Conservation (phyloP, 2,797 vertebrate species). For the Phoxinus dragarum region DNA sequence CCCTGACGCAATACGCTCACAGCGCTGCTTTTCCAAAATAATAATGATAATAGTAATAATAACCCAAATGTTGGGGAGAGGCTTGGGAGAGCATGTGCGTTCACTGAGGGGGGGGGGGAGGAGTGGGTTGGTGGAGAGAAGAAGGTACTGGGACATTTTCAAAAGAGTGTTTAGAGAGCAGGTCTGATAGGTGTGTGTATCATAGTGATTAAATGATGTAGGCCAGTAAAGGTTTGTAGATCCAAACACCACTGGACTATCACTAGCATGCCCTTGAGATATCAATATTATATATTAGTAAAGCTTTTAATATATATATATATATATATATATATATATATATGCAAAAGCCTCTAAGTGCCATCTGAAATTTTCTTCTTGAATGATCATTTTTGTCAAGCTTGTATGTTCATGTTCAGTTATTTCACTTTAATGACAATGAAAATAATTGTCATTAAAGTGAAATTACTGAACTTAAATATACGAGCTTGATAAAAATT, state of each 20-base stretch:
- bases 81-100: constrained; percentile 81
- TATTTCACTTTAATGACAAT: too few species aligned
- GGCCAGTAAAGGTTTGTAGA: not conserved
- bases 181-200: constrained; percentile 1
- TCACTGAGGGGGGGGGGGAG: constrained; percentile 69
- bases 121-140: constrained; percentile 18
- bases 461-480: too few species aligned
- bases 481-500: too few species aligned
- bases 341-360: too few species aligned
- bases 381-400: too few species aligned
- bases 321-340: too few species aligned
- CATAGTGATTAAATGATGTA: not conserved
- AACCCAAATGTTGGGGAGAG: constrained; percentile 74
- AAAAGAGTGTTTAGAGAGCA: constrained; percentile 31
- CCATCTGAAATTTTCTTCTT: too few species aligned
- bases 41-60: constrained; percentile 85
- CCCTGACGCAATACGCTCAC: constrained; percentile 78
- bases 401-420: too few species aligned
- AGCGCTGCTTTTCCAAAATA: constrained; percentile 81
- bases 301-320: too few species aligned
- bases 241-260: constrained; percentile 1
- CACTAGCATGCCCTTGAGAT: not conserved
- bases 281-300: too few species aligned
- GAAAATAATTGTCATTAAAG: too few species aligned
- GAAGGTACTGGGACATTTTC: constrained; percentile 39